Percentiles rank a stretch among this genome's conserved stretches.
Conservation (phyloP, 2,888 invertebrate genomes). For the Macropis europaea region DNA sequence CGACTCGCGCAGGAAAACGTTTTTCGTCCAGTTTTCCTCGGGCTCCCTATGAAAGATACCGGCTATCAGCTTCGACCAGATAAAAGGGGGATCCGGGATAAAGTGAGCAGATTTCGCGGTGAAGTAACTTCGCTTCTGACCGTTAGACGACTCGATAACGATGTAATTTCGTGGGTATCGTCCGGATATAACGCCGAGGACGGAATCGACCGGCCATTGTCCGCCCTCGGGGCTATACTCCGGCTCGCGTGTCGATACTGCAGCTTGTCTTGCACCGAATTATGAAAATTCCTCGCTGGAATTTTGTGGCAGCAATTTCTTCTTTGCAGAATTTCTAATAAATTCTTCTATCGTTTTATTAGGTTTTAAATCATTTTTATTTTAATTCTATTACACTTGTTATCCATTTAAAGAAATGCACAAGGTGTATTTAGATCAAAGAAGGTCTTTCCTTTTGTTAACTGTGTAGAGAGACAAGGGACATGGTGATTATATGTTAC, state of each 20-base stretch:
- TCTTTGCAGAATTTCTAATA: constrained; percentile 1
- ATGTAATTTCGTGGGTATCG: constrained; percentile 33
- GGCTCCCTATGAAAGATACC: background rate
- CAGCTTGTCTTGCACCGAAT: constrained; percentile 11
- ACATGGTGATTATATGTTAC: too few relatives aligned
- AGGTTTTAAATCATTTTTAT: too few relatives aligned
- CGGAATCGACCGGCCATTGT: constrained; percentile 29
- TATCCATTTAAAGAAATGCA: too few relatives aligned
- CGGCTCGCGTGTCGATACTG: constrained; percentile 46
- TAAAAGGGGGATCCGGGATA: background rate
- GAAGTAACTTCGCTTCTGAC: constrained; percentile 19
- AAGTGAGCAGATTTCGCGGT: constrained; percentile 17
- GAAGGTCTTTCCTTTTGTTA: too few relatives aligned
- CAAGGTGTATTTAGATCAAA: too few relatives aligned
- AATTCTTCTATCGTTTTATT: constrained; percentile 19
- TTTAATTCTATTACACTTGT: too few relatives aligned
- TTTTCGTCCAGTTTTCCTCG: background rate
- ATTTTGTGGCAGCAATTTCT: constrained; percentile 16
- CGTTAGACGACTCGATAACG: constrained; percentile 36
- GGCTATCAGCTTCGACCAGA: background rate
- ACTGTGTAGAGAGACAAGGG: too few relatives aligned
- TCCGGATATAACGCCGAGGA: constrained; percentile 9
- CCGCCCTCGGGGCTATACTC: constrained; percentile 12
- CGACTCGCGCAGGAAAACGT: background rate
- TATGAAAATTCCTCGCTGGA: constrained; percentile 6